Conservation (phyloP, 2,113 vertebrate species). For the Arothron firmamentum region DNA sequence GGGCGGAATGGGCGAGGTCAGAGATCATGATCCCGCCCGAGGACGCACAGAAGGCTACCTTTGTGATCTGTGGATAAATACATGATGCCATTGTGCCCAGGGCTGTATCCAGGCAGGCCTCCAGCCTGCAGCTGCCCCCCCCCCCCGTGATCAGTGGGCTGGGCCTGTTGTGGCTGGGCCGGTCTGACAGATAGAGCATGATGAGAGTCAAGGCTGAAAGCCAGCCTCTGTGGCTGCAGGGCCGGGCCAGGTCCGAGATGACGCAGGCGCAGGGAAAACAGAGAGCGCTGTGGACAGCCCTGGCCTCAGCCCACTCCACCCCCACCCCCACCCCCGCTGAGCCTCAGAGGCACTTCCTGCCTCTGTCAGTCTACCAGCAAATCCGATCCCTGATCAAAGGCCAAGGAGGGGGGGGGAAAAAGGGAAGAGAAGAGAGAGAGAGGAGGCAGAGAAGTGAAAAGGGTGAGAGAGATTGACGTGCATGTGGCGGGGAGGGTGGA, state of each 20-base stretch:
- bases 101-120: slow-evolving; percentile 45
- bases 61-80: slow-evolving; percentile 52
- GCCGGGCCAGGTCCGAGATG: slow-evolving; percentile 54
- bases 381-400: slow-evolving; percentile 74
- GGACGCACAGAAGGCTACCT: slow-evolving; percentile 42
- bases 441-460: slow-evolving; percentile 67
- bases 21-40: slow-evolving; percentile 35
- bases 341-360: slow-evolving; percentile 69
- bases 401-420: slow-evolving; percentile 56
- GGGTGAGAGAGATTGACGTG: slow-evolving; percentile 65
- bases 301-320: slow-evolving; percentile 38
- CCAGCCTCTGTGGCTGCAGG: slow-evolving; percentile 57
- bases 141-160: slow-evolving; percentile 30
- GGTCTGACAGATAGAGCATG: slow-evolving; percentile 54
- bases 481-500: slow-evolving; percentile 28
- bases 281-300: slow-evolving; percentile 56
- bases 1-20: slow-evolving; percentile 26
- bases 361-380: slow-evolving; percentile 67
- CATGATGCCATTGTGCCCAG: slow-evolving; percentile 43
- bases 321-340: slow-evolving; percentile 29
- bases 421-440: slow-evolving; percentile 50
- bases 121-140: slow-evolving; percentile 22
- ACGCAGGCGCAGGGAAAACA: slow-evolving; percentile 58
- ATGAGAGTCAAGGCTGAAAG: slow-evolving; percentile 64
- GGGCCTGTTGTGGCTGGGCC: slow-evolving; percentile 48